Conservation (phyloP, 2,888 invertebrate genomes). For the Protonemura montana region DNA sequence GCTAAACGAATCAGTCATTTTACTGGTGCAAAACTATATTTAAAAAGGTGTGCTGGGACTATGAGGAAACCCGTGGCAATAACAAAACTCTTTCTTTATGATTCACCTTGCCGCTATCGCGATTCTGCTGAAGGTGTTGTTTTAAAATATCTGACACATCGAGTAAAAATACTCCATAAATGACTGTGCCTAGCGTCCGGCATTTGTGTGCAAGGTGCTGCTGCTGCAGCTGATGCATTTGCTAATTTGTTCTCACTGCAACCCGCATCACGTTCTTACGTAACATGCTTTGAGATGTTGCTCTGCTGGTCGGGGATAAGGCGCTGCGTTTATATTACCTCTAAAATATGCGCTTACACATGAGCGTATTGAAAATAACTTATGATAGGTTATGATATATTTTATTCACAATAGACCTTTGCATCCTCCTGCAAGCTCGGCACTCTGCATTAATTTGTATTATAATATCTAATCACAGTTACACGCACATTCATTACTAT, state of each 20-base stretch:
- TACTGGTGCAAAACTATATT: constrained; percentile 12
- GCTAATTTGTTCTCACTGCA: not conserved
- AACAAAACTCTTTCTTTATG: constrained; percentile 7
- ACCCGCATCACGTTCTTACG: not conserved
- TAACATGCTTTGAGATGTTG: too few relatives aligned
- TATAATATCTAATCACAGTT: too few relatives aligned
- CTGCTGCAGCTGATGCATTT: not conserved
- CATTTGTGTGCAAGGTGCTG: not conserved
- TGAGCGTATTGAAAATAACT: too few relatives aligned
- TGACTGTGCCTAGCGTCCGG: not conserved
- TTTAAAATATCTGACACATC: not conserved
- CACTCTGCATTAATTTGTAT: too few relatives aligned
- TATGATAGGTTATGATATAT: too few relatives aligned
- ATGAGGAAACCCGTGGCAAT: not conserved
- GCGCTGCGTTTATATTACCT: too few relatives aligned
- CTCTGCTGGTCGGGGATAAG: too few relatives aligned
- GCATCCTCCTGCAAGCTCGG: too few relatives aligned
- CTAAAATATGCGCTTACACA: too few relatives aligned
- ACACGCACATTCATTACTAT: not conserved
- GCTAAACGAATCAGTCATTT: constrained; percentile 12
- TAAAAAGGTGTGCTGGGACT: not conserved
- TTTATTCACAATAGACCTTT: too few relatives aligned
- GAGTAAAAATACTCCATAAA: not conserved
- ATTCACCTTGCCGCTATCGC: not conserved
- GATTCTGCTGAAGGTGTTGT: not conserved